phyloP scores from a whole-genome alignment of 2,888 invertebrate species.

The Coenonympha arcania region DNA sequence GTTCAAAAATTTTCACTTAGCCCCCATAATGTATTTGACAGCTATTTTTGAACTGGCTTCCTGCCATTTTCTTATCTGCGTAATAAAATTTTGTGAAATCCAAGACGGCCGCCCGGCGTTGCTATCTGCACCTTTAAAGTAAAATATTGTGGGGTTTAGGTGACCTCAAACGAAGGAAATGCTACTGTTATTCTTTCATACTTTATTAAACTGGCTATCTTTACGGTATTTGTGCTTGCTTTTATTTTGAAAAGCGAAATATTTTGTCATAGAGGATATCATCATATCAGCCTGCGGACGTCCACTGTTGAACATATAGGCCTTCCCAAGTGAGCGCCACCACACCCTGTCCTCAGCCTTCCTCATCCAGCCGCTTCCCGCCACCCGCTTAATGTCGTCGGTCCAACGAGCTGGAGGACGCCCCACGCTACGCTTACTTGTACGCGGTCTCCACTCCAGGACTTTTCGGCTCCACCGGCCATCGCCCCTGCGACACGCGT shows the following conservation, averaged over 20 bases:
- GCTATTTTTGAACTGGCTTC: constrained; percentile 27
- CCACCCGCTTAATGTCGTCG: too few relatives aligned
- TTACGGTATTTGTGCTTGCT: background rate
- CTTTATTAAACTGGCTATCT: constrained; percentile 10
- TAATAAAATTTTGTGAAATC: constrained; percentile 32
- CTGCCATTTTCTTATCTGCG: constrained; percentile 32
- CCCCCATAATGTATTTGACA: constrained; percentile 29
- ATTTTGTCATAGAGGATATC: background rate
- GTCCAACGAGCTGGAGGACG: too few relatives aligned
- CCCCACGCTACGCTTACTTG: too few relatives aligned
- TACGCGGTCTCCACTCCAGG: too few relatives aligned
- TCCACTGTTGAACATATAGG: too few relatives aligned
- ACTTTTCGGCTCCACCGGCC: too few relatives aligned
- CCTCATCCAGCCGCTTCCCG: too few relatives aligned
- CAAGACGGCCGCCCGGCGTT: constrained; percentile 29
- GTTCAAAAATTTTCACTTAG: constrained; percentile 26
- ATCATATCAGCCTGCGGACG: too few relatives aligned
- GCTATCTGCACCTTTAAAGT: constrained; percentile 26
- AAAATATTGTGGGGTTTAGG: constrained; percentile 24
- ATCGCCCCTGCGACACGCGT: too few relatives aligned
- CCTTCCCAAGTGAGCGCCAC: too few relatives aligned
- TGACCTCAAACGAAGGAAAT: constrained; percentile 18
- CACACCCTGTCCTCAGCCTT: too few relatives aligned
- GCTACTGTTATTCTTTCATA: constrained; percentile 16
- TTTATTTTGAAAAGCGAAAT: background rate